Evolutionary conservation across 2,797 vertebrate species (phyloP).

Genomic region (Anableps anableps): DNA sequence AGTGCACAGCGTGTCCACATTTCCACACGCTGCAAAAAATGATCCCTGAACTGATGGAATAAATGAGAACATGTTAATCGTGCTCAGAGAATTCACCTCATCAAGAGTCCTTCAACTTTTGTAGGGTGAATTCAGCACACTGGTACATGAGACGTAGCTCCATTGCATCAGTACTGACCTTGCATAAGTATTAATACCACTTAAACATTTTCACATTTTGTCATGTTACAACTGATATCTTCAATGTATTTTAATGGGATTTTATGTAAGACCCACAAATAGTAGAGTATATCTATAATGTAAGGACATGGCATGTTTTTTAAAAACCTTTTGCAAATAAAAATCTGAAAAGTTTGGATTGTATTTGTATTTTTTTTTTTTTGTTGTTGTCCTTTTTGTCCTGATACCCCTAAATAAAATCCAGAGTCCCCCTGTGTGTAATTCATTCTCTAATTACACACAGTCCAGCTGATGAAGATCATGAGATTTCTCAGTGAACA

Average conservation of each 20-base stretch:
- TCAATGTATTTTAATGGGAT: background rate
- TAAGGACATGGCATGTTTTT: background rate
- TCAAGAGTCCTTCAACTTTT: slow-evolving; percentile 30
- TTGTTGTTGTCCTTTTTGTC: background rate
- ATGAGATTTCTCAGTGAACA: background rate
- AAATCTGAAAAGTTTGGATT: background rate
- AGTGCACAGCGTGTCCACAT: slow-evolving; percentile 33
- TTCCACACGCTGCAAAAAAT: slow-evolving; percentile 22
- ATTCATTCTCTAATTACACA: background rate
- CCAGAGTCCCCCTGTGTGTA: background rate
- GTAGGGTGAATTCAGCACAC: slow-evolving; percentile 7
- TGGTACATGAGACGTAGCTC: background rate
- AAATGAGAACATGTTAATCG: slow-evolving; percentile 31
- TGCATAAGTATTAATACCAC: background rate
- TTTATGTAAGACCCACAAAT: background rate
- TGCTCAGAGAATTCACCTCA: slow-evolving; percentile 32
- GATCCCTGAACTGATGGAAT: slow-evolving; percentile 3
- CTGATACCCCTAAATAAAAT: background rate
- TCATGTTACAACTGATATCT: background rate
- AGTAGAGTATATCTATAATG: background rate
- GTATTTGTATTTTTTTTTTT: no score
- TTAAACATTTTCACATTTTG: background rate
- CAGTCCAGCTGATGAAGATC: background rate
- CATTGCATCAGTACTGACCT: background rate
- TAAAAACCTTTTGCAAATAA: background rate